phyloP scores from a whole-genome alignment of 92 coral and sea anemone species.

The Paragorgia papillata region DNA sequence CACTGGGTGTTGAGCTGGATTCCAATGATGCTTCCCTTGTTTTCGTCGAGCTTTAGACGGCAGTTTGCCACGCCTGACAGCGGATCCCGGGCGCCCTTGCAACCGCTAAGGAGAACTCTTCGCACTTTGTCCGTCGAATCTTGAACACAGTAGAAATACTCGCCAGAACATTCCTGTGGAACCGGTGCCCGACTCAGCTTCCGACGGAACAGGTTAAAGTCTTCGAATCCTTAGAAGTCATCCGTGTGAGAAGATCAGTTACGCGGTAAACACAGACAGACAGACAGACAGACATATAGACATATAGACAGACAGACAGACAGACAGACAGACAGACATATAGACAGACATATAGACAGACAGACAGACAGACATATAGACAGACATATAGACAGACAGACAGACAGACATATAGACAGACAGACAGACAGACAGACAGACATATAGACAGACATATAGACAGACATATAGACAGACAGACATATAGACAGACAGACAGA shows the following conservation, averaged over 20 bases:
- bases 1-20: constrained; percentile 17
- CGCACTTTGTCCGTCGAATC: constrained; percentile 47
- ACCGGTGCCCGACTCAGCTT: constrained; percentile 42
- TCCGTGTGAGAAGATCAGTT: background rate
- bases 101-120: constrained; percentile 35
- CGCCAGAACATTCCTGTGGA: constrained; percentile 26
- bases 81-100: constrained; percentile 47
- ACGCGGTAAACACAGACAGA: background rate
- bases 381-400: background rate
- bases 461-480: no score
- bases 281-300: background rate
- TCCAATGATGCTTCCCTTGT: constrained; percentile 28
- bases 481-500: no score
- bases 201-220: constrained; percentile 35
- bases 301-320: background rate
- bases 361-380: background rate
- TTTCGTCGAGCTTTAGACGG: constrained; percentile 42
- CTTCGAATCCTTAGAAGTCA: constrained; percentile 25
- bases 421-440: no score
- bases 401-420: background rate
- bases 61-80: constrained; percentile 46
- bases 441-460: no score
- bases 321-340: background rate
- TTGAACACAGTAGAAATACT: constrained; percentile 35
- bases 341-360: background rate